Base-by-base conservation (phyloP, 2,113 vertebrate genomes). In the Psilopsiagon aurifrons region DNA sequence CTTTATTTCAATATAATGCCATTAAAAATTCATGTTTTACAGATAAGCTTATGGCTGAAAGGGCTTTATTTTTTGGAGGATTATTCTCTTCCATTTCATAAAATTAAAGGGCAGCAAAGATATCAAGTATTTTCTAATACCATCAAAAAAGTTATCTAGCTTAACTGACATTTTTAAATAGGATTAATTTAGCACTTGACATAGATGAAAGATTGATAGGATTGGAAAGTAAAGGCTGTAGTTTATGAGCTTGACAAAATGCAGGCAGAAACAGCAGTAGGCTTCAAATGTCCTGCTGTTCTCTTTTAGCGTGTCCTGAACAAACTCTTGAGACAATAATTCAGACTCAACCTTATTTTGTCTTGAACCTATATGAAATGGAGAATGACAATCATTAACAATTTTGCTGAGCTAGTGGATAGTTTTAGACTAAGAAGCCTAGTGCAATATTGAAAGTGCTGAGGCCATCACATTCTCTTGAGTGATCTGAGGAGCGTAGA, bases 101-200 rank as follows among this genome's bases (percentile, higher is more conserved):
- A 90, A 93, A 89, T 73, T 35, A 93, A 96, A 96, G 92, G 94
- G 78, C 71, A 83, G 49, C 13, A 31, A 69, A 76, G 83, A 77
- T 78, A 88, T 73, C 41, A 92, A 90, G 69, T 69, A 13, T 54
- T 64, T 69, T 43, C 83, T 94, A 95, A 92, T 81, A 49, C 44
- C 59, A 83, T 77, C 66, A 84, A 47, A 87, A 87, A 81, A 83
- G 15, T 18, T 51, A 87, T 64, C 80, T 7, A 3, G 5, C 86
- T 83, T 95, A 92, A 93, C 85, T 94, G 94, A 78, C 94, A 87
- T 91, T 96, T 94, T 88, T 37, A 60, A 95, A 84, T 81, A 83
- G 59, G 88, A 97, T 95, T 93, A 92, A 95, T 92, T 92, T 83
- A 85, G 43, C 47, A 44, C 70, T 94, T 83, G 70, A 87, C 83